A percentile compares a stretch with the other conserved stretches of the same genome.
Evolutionary conservation across 92 coral and sea anemone genomes (phyloP).

Genomic region (Muricea muricata): DNA sequence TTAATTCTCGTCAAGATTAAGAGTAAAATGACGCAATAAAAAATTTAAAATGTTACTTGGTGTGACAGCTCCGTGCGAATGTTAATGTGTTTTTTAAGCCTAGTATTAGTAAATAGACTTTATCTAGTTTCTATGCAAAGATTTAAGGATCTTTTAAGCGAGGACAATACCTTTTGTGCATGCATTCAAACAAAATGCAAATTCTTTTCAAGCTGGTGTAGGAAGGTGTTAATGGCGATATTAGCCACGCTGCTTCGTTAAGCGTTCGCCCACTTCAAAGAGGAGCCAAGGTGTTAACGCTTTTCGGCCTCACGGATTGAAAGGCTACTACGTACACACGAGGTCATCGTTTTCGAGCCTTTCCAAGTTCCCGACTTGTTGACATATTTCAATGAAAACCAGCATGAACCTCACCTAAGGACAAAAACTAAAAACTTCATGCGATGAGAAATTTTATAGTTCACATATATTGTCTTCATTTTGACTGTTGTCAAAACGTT

Average conservation of each 20-base stretch:
- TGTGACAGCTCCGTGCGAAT: not conserved
- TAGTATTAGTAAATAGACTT: no score
- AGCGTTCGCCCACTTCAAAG: not conserved
- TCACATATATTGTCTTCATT: no score
- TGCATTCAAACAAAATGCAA: not conserved
- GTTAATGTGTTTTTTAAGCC: not conserved
- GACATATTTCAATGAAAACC: no score
- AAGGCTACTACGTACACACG: no score
- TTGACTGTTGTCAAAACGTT: no score
- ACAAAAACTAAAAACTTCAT: no score
- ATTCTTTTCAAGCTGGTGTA: not conserved
- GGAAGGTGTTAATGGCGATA: conserved; percentile 4
- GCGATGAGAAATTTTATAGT: no score
- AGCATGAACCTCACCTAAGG: no score
- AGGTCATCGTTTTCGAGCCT: no score
- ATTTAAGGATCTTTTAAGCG: not conserved
- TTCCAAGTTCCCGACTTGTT: no score
- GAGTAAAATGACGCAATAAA: no score
- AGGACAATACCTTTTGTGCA: conserved; percentile 8
- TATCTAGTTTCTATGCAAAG: not conserved
- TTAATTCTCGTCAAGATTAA: no score
- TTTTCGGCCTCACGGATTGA: not conserved
- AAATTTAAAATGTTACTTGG: not conserved
- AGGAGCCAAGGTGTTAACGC: not conserved
- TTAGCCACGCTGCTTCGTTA: not conserved